Base-by-base conservation (phyloP, 2,797 vertebrate species). In the Sebastes wilsoni region DNA sequence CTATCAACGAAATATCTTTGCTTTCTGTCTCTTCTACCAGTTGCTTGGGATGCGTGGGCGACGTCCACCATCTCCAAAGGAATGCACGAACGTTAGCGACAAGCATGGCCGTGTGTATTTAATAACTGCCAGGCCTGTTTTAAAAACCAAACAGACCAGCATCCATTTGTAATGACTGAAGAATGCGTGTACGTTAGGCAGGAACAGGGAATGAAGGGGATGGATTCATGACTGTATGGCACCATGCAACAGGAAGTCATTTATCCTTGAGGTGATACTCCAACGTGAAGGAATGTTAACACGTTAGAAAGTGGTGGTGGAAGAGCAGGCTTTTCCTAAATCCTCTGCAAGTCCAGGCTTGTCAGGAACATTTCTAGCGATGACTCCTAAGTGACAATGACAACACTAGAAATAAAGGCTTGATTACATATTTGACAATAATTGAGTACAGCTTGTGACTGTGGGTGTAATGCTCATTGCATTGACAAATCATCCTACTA, bases 121-220 rank as follows among this genome's bases (percentile, higher is more conserved):
- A 83, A 73, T 86, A 88, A 92, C 89, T 75, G 92, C 78, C 86
- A 38, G 93, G 87, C 87, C 88, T 89, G 91, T 94, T 95, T 90
- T 66, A 84, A 88, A 93, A 94, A 88, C 82, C 87, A 89, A 94
- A 92, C 92, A 88, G 79, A 90, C 79, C 77, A 78, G 90, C 75
- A 89, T 79, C 79, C 66, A 60, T 88, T 74, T 77, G 89, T 94
- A 92, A 93, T 84, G 77, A 59, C 80, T 66, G 58, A 96, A 82
- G 94, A 95, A 96, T 96, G 94, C 0, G 0, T 8, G 89, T 90
- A 93, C 93, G 94, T 96, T 95, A 87, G 84, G 61, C 77, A 60
- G 86, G 74, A 77, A 74, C 76, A 70, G 79, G 55, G 66, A 87
- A 86, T 78, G 71, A 84, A 89, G 81, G 77, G 54, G 70, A 91